Percentiles rank a stretch among this genome's conserved stretches.
Conservation (phyloP, 1,140 invertebrate species). For the Diabrotica virgifera region DNA sequence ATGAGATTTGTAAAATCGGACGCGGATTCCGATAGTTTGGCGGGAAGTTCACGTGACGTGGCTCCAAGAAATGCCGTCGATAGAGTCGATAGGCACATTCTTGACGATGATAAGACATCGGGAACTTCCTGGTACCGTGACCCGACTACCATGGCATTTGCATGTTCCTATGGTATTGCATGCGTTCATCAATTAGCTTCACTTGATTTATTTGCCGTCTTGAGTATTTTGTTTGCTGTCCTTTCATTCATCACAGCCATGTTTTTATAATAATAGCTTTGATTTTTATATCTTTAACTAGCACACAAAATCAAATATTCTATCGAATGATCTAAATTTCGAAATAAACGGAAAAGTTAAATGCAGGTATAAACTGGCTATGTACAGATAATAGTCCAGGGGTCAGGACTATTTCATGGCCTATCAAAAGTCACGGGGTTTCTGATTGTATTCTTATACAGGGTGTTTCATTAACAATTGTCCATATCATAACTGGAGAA, state of each 20-base stretch:
- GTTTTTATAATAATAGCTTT: constrained; percentile 31
- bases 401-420: no score
- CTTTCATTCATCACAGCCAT: constrained; percentile 65
- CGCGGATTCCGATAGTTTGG: not conserved
- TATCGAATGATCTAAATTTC: no score
- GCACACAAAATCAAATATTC: no score
- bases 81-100: constrained; percentile 18
- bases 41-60: constrained; percentile 5
- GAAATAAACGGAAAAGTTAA: no score
- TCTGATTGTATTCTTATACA: no score
- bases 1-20: not conserved
- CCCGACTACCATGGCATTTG: constrained; percentile 58
- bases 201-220: constrained; percentile 63
- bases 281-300: not conserved
- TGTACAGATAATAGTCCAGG: no score
- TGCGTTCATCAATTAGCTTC: constrained; percentile 60
- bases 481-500: no score
- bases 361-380: no score
- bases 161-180: constrained; percentile 64
- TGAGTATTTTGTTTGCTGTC: constrained; percentile 66
- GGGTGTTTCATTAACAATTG: no score
- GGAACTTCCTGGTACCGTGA: constrained; percentile 53
- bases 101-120: constrained; percentile 24
- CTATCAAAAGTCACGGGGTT: no score
- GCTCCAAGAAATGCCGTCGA: not conserved